phyloP scores from a whole-genome alignment of 1,140 invertebrate species.

The Drosophila chauvacae region DNA sequence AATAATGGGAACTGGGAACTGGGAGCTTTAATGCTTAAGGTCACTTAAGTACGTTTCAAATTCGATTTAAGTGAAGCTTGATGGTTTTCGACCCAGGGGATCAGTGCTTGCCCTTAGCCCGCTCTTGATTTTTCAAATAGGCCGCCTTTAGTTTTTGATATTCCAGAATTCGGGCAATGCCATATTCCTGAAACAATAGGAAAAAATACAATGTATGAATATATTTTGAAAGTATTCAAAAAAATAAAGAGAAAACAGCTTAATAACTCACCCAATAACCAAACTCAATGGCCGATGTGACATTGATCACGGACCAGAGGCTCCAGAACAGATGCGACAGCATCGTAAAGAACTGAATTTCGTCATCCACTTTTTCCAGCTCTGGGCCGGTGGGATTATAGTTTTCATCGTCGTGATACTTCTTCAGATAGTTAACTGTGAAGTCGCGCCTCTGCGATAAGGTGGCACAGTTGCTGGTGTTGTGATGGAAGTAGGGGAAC shows the following conservation, averaged over 20 bases:
- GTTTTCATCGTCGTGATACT: slow-evolving; percentile 58
- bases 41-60: slow-evolving; percentile 70
- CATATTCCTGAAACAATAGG: slow-evolving; percentile 58
- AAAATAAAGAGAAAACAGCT: neutral
- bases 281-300: slow-evolving; percentile 94
- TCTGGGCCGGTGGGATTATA: slow-evolving; percentile 66
- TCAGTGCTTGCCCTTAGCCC: slow-evolving; percentile 1
- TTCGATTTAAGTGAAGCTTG: slow-evolving; percentile 65
- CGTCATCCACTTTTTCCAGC: slow-evolving; percentile 84
- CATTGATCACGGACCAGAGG: slow-evolving; percentile 95
- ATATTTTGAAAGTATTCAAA: neutral
- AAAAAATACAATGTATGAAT: neutral
- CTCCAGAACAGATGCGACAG: slow-evolving; percentile 97
- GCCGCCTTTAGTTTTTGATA: slow-evolving; percentile 63
- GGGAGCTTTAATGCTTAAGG: slow-evolving; percentile 47
- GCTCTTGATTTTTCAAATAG: slow-evolving; percentile 49
- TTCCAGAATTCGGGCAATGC: slow-evolving; percentile 67
- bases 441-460: slow-evolving; percentile 89
- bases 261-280: slow-evolving; percentile 93
- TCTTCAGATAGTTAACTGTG: slow-evolving; percentile 71
- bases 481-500: slow-evolving; percentile 91
- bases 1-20: slow-evolving; percentile 12
- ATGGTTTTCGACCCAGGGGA: slow-evolving; percentile 27
- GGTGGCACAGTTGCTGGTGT: slow-evolving; percentile 88
- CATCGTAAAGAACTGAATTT: slow-evolving; percentile 93